Conservation (phyloP, 92 coral and sea anemone genomes). For the Paragorgia papillata region DNA sequence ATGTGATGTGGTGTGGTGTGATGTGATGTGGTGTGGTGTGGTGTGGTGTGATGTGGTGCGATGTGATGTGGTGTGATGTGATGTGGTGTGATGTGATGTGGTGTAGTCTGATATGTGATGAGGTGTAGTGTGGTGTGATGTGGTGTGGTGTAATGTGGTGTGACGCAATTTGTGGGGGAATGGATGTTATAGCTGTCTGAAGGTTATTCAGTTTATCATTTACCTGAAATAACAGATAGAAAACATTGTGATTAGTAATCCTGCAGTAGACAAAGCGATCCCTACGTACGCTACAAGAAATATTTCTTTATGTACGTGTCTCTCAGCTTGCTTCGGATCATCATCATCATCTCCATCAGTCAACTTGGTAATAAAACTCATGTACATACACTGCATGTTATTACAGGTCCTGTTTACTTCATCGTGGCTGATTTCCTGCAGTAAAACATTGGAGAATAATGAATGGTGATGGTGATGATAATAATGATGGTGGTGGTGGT, state of each 20-base stretch:
- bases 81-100: neutral
- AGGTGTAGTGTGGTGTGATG: neutral
- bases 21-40: too few species aligned
- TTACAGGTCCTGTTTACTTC: neutral
- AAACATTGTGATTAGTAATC: slow-evolving; percentile 6
- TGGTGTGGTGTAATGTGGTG: neutral
- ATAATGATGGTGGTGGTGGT: too few species aligned
- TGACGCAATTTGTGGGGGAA: neutral
- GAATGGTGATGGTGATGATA: too few species aligned
- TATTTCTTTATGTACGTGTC: neutral
- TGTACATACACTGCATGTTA: neutral
- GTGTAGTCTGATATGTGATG: too few species aligned
- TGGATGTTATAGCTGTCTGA: too few species aligned
- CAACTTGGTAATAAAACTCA: neutral
- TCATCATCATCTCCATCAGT: neutral
- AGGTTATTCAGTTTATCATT: too few species aligned
- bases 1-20: too few species aligned
- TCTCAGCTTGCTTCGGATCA: neutral
- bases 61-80: neutral
- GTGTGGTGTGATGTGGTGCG: too few species aligned
- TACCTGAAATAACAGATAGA: slow-evolving; percentile 39
- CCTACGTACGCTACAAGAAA: slow-evolving; percentile 19
- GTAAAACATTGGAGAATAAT: too few species aligned
- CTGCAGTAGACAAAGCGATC: slow-evolving; percentile 17
- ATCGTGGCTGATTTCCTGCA: too few species aligned